Conservation (phyloP, 2,797 vertebrate species). For the Pipistrellus kuhlii region DNA sequence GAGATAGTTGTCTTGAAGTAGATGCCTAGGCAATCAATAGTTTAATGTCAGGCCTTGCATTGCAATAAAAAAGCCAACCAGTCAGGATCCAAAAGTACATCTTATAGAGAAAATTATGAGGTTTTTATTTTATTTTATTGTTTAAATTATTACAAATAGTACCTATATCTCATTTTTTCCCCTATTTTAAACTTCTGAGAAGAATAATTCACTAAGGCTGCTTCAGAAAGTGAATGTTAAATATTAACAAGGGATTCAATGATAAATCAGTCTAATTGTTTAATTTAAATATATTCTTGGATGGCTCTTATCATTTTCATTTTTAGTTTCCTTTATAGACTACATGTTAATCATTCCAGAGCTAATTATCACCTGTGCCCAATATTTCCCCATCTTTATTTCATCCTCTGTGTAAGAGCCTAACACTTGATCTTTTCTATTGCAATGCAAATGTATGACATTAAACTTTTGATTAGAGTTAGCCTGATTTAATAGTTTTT, state of each 20-base stretch:
- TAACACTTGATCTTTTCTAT: neutral
- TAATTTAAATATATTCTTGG: neutral
- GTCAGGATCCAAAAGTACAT: neutral
- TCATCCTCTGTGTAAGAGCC: neutral
- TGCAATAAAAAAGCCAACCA: neutral
- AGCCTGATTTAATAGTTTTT: neutral
- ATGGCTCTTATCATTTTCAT: neutral
- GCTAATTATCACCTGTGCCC: neutral
- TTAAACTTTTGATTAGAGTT: neutral
- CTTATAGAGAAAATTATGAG: neutral
- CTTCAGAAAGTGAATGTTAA: neutral
- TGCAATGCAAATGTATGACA: neutral
- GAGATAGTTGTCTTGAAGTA: neutral
- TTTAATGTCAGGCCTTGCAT: neutral
- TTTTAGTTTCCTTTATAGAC: neutral
- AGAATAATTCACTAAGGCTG: neutral
- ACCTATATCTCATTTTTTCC: no score
- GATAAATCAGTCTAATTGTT: neutral
- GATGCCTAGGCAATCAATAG: neutral
- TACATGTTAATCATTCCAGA: neutral
- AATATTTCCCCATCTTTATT: neutral
- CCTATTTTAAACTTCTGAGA: neutral
- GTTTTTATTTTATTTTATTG: no score
- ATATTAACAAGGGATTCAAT: neutral
- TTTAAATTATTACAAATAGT: no score